Evolutionary conservation across 2,113 vertebrate genomes (phyloP).

Genomic region (Malurus elegans): DNA sequence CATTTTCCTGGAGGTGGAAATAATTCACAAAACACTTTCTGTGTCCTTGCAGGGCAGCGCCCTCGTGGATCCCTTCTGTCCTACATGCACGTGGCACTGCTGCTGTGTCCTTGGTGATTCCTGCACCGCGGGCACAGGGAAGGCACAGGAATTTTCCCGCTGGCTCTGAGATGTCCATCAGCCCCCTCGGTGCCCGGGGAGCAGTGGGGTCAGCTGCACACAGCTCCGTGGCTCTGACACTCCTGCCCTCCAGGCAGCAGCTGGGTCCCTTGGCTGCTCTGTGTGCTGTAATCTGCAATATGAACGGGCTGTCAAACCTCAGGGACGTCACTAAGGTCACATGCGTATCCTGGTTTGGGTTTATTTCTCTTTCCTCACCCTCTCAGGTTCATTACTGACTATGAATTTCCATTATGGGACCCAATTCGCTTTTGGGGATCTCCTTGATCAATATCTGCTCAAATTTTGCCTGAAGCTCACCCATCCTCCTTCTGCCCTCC

Average conservation of each 20-base stretch:
- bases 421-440: background rate
- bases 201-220: background rate
- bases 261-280: background rate
- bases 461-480: background rate
- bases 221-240: background rate
- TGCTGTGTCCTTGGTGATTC: background rate
- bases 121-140: fast-evolving
- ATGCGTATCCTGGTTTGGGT: background rate
- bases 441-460: background rate
- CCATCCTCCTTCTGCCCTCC: background rate
- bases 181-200: background rate
- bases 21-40: background rate
- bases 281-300: background rate
- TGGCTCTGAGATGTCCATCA: background rate
- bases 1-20: background rate
- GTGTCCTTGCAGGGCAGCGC: background rate
- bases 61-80: background rate
- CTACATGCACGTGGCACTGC: fast-evolving
- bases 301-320: background rate
- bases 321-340: background rate
- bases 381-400: background rate
- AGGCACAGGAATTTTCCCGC: background rate
- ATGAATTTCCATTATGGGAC: background rate
- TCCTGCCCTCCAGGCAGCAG: background rate
- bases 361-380: background rate